phyloP scores from a whole-genome alignment of 2,888 invertebrate genomes.

The Sipha maydis region DNA sequence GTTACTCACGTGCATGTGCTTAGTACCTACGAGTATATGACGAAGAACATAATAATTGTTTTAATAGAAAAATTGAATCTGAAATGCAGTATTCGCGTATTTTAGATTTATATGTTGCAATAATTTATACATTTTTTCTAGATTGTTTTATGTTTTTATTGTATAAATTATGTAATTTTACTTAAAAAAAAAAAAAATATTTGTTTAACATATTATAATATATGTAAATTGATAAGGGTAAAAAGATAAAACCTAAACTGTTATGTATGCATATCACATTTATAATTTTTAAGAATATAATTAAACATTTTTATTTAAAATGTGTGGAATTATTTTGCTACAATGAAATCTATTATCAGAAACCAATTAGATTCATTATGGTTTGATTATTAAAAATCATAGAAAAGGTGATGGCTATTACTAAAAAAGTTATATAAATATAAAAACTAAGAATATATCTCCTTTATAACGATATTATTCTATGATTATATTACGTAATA shows the following conservation, averaged over 20 bases:
- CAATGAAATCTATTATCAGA: neutral
- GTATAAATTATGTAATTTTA: neutral
- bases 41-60: slow-evolving; percentile 11
- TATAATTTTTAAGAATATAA: neutral
- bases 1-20: neutral
- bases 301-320: slow-evolving; percentile 19
- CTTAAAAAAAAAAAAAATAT: neutral
- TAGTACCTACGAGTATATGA: neutral
- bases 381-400: neutral
- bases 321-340: neutral
- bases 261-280: neutral
- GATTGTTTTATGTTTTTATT: neutral
- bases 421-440: slow-evolving; percentile 39
- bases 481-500: slow-evolving; percentile 29
- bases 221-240: neutral
- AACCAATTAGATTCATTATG: neutral
- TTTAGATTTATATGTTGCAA: neutral
- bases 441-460: neutral
- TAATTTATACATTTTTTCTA: neutral
- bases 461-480: slow-evolving; percentile 15
- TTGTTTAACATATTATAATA: no score
- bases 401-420: neutral
- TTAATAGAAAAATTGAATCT: neutral
- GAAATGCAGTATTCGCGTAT: neutral
- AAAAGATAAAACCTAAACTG: neutral